These are phyloP conservation scores for Toxostoma redivivum DNA, from an alignment of 2,113 vertebrate genomes.

Conservation along the genomic window DNA sequence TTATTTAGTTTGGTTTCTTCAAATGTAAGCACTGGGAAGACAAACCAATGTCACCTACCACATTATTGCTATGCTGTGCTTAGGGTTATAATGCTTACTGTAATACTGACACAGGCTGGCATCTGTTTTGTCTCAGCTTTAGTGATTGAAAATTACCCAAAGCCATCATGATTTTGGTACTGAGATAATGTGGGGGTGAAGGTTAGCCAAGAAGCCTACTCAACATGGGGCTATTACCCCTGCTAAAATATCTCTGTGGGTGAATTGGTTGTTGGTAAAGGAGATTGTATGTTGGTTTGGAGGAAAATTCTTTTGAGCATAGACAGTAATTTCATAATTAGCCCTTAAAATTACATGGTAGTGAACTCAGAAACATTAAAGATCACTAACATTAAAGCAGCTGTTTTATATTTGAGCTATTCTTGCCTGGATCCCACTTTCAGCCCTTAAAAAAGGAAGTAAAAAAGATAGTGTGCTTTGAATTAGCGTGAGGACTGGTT, in stretches of 20 bases:
- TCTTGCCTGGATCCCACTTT: not conserved
- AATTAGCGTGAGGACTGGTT: not conserved
- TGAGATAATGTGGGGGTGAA: not conserved
- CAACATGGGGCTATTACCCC: not conserved
- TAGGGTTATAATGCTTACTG: conserved; percentile 10
- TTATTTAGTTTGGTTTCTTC: conserved; percentile 33
- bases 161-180: not conserved
- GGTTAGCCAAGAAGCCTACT: not conserved
- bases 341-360: conserved; percentile 64
- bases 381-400: conserved; percentile 23
- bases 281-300: conserved; percentile 33
- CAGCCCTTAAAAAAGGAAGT: not conserved
- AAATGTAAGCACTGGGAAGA: not conserved
- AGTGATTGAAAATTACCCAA: conserved; percentile 10
- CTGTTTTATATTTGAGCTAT: conserved; percentile 40
- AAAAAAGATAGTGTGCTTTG: not conserved
- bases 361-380: conserved; percentile 26
- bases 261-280: conserved; percentile 13
- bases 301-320: not conserved
- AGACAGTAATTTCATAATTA: conserved; percentile 66
- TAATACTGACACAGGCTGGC: conserved; percentile 10
- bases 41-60: not conserved
- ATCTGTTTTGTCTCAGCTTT: conserved; percentile 39
- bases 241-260: not conserved
- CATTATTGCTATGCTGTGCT: conserved; percentile 18